Conservation (phyloP, 2,888 invertebrate species). For the Gryllus longicercus region DNA sequence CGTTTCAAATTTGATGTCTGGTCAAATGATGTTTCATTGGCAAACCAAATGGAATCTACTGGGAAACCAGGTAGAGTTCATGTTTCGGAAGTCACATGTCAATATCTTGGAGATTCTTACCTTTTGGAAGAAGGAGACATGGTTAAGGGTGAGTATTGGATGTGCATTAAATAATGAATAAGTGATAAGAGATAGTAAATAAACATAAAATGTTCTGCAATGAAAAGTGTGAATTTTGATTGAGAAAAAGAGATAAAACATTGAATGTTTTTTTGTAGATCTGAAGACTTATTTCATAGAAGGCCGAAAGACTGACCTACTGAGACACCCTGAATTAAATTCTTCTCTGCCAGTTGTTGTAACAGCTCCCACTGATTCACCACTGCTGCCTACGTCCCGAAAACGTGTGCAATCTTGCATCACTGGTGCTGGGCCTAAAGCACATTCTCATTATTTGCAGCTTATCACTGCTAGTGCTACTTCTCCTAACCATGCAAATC, state of each 20-base stretch:
- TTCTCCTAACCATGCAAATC: slow-evolving; percentile 34
- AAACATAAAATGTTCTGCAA: too few relatives aligned
- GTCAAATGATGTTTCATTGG: slow-evolving; percentile 94
- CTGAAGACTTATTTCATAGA: slow-evolving; percentile 84
- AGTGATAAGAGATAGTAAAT: too few relatives aligned
- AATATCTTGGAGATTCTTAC: slow-evolving; percentile 77
- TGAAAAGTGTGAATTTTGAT: too few relatives aligned
- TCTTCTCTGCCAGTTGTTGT: background rate
- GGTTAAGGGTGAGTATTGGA: slow-evolving; percentile 62
- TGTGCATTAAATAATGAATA: background rate
- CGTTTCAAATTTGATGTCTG: slow-evolving; percentile 98
- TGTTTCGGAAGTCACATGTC: slow-evolving; percentile 82
- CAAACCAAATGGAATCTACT: slow-evolving; percentile 93
- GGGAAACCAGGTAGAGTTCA: slow-evolving; percentile 89
- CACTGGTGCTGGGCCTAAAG: slow-evolving; percentile 37
- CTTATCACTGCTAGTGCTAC: slow-evolving; percentile 45
- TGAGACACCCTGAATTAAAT: slow-evolving; percentile 41
- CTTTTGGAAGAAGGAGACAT: slow-evolving; percentile 78
- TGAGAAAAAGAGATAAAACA: too few relatives aligned
- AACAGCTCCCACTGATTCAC: slow-evolving; percentile 38
- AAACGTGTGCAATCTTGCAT: slow-evolving; percentile 47
- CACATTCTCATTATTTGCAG: slow-evolving; percentile 46
- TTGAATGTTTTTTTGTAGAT: slow-evolving; percentile 52
- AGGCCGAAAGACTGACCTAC: slow-evolving; percentile 60
- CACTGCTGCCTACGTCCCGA: slow-evolving; percentile 45